Conservation (phyloP, 2,113 vertebrate genomes). For the Ranitomeya variabilis region DNA sequence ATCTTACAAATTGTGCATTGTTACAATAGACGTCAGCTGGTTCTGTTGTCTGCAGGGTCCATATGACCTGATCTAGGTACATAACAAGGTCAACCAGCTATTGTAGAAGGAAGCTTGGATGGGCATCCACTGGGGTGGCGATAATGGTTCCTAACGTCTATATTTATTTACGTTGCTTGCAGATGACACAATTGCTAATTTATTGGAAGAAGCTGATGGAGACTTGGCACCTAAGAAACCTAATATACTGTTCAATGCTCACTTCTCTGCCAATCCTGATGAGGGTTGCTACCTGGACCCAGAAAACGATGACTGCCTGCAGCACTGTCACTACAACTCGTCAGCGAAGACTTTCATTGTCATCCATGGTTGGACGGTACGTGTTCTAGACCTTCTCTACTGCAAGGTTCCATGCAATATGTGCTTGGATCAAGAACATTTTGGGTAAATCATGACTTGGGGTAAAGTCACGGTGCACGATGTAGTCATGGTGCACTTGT, state of each 20-base stretch:
- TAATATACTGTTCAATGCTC: constrained; percentile 78
- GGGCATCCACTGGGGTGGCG: background rate
- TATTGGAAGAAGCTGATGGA: constrained; percentile 36
- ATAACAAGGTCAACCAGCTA: background rate
- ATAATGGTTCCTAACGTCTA: background rate
- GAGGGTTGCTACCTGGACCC: constrained; percentile 79
- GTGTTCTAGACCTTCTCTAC: constrained; percentile 41
- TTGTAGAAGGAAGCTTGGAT: background rate
- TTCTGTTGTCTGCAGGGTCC: background rate
- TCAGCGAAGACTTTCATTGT: constrained; percentile 90
- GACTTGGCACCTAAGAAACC: background rate
- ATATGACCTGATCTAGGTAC: background rate
- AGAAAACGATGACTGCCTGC: constrained; percentile 67
- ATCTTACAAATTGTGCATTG: background rate
- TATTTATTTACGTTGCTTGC: constrained; percentile 13
- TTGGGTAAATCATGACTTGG: background rate
- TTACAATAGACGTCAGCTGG: background rate
- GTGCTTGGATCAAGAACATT: background rate
- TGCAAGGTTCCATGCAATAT: too few species aligned
- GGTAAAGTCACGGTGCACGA: background rate
- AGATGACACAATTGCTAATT: constrained; percentile 59
- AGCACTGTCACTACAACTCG: constrained; percentile 83
- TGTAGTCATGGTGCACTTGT: background rate
- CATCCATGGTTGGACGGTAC: constrained; percentile 95
- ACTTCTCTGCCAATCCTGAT: constrained; percentile 71